Percentiles rank a stretch among this genome's conserved stretches.
These are phyloP conservation scores for Andricus curvator DNA, from an alignment of 2,888 invertebrate species.

Conservation along the genomic window DNA sequence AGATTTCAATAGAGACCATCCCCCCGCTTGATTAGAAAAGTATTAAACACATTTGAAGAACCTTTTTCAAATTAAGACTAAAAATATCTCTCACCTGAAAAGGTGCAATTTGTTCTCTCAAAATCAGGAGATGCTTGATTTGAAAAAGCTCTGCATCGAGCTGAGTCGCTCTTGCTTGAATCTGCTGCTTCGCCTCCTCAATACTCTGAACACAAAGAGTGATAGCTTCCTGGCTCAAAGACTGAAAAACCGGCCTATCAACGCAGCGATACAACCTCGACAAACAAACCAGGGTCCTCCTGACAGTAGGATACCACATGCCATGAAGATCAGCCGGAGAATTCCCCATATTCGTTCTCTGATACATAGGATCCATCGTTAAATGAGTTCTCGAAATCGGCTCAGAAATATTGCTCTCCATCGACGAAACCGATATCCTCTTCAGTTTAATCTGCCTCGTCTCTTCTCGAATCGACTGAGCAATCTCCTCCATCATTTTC, in stretches of 20 bases:
- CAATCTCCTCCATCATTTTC: constrained; percentile 95
- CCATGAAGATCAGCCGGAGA: constrained; percentile 98
- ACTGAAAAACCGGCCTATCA: constrained; percentile 97
- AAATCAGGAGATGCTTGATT: constrained; percentile 97
- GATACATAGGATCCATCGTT: constrained; percentile 69
- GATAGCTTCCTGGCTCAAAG: constrained; percentile 97
- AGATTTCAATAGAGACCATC: too few relatives aligned
- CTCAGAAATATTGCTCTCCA: constrained; percentile 65
- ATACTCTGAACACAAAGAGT: constrained; percentile 95
- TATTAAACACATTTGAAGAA: too few relatives aligned
- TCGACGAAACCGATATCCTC: constrained; percentile 70
- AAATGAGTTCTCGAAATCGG: constrained; percentile 69
- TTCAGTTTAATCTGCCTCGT: constrained; percentile 71
- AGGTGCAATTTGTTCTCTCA: constrained; percentile 98
- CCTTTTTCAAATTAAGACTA: too few relatives aligned
- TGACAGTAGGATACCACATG: constrained; percentile 99
- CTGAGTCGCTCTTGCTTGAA: constrained; percentile 86
- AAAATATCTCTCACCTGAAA: constrained; percentile 79
- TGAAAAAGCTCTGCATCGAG: constrained; percentile 96
- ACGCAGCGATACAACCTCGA: constrained; percentile 96
- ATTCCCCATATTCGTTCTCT: constrained; percentile 78
- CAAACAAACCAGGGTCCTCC: constrained; percentile 95
- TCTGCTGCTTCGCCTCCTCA: constrained; percentile 88
- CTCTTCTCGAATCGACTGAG: constrained; percentile 74
- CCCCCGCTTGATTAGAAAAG: too few relatives aligned